Conservation (phyloP, 92 coral and sea anemone genomes). For the Ricordea florida region DNA sequence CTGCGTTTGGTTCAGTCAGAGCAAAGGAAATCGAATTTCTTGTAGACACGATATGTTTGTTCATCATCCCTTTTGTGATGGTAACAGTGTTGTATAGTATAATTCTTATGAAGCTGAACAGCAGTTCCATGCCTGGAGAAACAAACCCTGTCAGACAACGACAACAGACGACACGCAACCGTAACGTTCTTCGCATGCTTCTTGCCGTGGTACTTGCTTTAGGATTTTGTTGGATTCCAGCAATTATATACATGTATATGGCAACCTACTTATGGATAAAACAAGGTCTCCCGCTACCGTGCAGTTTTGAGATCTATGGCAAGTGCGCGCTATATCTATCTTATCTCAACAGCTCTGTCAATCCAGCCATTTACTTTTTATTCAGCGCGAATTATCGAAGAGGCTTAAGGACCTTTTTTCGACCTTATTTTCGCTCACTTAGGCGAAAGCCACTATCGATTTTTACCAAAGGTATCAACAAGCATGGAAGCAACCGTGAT, state of each 20-base stretch:
- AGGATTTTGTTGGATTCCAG: constrained; percentile 37
- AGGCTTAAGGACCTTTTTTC: not conserved
- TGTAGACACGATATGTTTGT: not conserved
- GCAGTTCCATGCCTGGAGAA: not conserved
- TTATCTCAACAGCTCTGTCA: constrained; percentile 1
- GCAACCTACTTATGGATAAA: not conserved
- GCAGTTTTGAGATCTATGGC: not conserved
- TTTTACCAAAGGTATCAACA: no score
- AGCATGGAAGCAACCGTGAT: no score
- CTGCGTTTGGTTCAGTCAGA: not conserved
- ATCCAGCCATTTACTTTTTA: constrained; percentile 18
- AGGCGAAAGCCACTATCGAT: no score
- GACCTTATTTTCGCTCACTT: no score
- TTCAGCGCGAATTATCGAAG: constrained; percentile 13
- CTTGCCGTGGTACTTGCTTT: constrained; percentile 13
- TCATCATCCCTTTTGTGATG: constrained; percentile 5
- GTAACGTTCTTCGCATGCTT: constrained; percentile 11
- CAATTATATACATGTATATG: not conserved
- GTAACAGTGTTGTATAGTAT: not conserved
- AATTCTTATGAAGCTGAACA: constrained; percentile 1
- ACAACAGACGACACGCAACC: not conserved
- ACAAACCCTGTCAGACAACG: not conserved
- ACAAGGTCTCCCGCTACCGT: not conserved
- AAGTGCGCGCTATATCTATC: not conserved
- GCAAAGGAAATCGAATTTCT: constrained; percentile 2